Evolutionary conservation across 2,113 vertebrate genomes (phyloP).

Genomic region (Crypturellus undulatus): DNA sequence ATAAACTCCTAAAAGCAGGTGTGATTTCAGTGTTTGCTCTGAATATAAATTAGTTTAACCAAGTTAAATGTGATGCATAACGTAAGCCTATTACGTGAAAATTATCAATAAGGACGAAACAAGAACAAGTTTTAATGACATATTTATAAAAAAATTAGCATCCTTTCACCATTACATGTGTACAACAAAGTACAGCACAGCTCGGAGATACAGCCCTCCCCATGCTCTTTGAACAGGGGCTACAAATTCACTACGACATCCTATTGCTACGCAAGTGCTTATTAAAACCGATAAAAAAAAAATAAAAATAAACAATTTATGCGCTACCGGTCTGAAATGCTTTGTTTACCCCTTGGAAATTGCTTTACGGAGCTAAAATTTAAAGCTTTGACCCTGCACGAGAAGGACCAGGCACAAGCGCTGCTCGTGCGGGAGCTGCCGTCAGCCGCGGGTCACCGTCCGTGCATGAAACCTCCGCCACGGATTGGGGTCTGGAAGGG

Average conservation of each 20-base stretch:
- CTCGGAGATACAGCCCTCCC: neutral
- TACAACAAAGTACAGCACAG: constrained; percentile 20
- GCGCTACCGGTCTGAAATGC: neutral
- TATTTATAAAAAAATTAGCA: constrained; percentile 12
- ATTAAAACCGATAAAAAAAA: constrained; percentile 11
- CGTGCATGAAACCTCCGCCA: neutral
- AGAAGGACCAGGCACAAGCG: neutral
- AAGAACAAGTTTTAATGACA: constrained; percentile 2
- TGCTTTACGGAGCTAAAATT: neutral
- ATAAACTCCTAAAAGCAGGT: constrained; percentile 23
- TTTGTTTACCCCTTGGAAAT: neutral
- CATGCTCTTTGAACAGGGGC: neutral
- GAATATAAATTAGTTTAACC: neutral
- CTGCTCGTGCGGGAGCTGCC: rapidly evolving
- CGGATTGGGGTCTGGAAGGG: neutral
- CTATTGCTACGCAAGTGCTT: neutral
- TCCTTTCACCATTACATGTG: neutral
- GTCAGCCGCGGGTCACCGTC: neutral
- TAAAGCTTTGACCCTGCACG: neutral
- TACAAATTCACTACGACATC: neutral
- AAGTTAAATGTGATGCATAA: neutral
- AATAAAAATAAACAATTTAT: neutral
- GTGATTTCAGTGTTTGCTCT: neutral
- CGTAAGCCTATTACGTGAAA: neutral
- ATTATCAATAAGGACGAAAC: neutral